Conservation (phyloP, 2,113 vertebrate species). For the Gymnogyps californianus region DNA sequence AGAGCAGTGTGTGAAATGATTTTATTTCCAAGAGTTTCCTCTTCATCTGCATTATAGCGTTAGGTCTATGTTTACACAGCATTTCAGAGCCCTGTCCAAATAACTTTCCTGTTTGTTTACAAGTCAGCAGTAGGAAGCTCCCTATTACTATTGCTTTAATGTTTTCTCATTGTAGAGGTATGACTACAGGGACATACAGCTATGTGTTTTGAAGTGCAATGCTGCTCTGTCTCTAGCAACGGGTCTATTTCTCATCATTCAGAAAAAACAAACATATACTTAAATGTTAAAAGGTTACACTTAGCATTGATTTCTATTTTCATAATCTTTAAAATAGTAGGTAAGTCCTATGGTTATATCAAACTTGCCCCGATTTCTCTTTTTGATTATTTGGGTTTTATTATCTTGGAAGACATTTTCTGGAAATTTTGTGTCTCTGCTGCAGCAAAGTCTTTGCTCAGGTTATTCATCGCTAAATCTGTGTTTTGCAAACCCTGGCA, state of each 20-base stretch:
- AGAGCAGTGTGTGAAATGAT: background rate
- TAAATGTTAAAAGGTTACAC: background rate
- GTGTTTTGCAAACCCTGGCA: background rate
- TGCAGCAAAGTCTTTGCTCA: background rate
- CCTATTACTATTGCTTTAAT: background rate
- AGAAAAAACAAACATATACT: background rate
- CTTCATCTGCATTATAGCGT: background rate
- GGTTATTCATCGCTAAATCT: background rate
- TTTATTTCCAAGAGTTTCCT: background rate
- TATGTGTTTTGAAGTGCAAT: rapidly evolving
- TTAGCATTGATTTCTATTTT: background rate
- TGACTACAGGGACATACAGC: background rate
- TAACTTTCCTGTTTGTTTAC: background rate
- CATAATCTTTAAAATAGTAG: background rate
- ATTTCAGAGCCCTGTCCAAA: background rate
- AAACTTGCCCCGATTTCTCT: background rate
- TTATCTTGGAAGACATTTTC: background rate
- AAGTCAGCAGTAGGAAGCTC: background rate
- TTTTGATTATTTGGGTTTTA: background rate
- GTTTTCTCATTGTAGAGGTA: background rate
- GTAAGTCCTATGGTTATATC: background rate
- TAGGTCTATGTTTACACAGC: background rate
- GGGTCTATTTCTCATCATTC: background rate
- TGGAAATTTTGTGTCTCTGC: background rate
- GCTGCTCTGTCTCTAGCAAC: background rate